Percentiles rank a stretch among this genome's conserved stretches.
These are phyloP conservation scores for Prosopocoilus inquinatus DNA, from an alignment of 2,888 invertebrate genomes.

Conservation along the genomic window DNA sequence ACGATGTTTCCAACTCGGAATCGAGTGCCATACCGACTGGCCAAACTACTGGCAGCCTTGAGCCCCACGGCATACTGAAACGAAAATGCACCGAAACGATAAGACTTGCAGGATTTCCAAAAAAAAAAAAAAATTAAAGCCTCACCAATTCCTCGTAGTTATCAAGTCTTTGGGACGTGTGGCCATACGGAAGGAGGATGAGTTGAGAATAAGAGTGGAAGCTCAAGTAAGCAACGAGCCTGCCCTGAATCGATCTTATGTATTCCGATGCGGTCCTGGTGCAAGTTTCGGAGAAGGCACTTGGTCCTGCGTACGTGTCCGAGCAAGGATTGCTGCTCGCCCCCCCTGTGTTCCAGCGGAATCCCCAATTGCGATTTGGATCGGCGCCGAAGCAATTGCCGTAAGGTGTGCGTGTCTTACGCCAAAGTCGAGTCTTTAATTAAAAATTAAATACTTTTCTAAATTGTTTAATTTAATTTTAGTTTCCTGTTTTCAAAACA, in stretches of 20 bases:
- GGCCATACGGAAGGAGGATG: slow-evolving; percentile 69
- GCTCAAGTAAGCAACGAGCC: slow-evolving; percentile 58
- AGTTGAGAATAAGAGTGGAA: slow-evolving; percentile 76
- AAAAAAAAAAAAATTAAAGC: not conserved
- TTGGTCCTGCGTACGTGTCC: slow-evolving; percentile 64
- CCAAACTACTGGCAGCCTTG: slow-evolving; percentile 40
- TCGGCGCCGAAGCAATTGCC: slow-evolving; percentile 64
- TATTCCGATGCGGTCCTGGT: slow-evolving; percentile 57
- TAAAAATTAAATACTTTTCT: not conserved
- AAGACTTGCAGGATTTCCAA: not conserved
- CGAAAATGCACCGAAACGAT: slow-evolving; percentile 8
- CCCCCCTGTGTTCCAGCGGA: slow-evolving; percentile 61
- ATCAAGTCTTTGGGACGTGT: slow-evolving; percentile 57
- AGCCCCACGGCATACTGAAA: slow-evolving; percentile 43
- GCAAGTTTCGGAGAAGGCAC: slow-evolving; percentile 71
- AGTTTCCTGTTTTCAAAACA: too few species aligned
- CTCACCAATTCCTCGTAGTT: slow-evolving; percentile 61
- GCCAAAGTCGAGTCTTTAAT: slow-evolving; percentile 64
- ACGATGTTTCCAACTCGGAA: slow-evolving; percentile 51
- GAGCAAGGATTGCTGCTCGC: slow-evolving; percentile 59
- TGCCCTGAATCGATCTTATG: slow-evolving; percentile 45
- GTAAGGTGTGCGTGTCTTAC: slow-evolving; percentile 62
- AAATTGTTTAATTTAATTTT: too few species aligned
- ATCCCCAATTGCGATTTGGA: slow-evolving; percentile 76
- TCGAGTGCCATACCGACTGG: slow-evolving; percentile 46